phyloP scores from a whole-genome alignment of 2,113 vertebrate species.

The Vireo altiloquus region DNA sequence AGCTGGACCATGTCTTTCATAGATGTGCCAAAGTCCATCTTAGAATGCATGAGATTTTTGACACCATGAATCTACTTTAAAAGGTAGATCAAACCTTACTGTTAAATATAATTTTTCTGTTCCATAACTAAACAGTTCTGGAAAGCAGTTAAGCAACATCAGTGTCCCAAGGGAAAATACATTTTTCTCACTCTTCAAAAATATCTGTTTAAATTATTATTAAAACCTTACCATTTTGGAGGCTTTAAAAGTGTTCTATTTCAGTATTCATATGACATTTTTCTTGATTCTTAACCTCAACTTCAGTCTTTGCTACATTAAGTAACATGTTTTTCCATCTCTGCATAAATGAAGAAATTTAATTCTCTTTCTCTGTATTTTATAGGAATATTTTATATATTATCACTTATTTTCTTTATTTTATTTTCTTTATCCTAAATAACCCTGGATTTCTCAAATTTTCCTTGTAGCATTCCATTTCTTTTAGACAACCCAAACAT shows the following conservation, averaged over 20 bases:
- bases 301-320: not conserved
- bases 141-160: not conserved
- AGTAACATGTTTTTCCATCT: not conserved
- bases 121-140: not conserved
- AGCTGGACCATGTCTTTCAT: not conserved
- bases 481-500: not conserved
- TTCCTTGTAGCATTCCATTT: not conserved
- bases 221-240: not conserved
- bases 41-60: not conserved
- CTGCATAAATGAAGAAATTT: not conserved
- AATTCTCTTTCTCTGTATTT: not conserved
- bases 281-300: not conserved
- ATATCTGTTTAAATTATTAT: not conserved
- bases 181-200: not conserved
- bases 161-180: not conserved
- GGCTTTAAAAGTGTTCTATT: not conserved
- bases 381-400: not conserved
- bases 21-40: not conserved
- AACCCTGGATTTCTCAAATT: not conserved
- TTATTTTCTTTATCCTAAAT: not conserved
- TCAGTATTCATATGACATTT: not conserved
- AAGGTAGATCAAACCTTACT: not conserved
- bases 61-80: not conserved
- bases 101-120: not conserved
- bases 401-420: not conserved